Evolutionary conservation across 2,888 invertebrate species (phyloP), one percentile per base, ranked within the genome.

Genomic region (Ypsolopha scabrella): DNA sequence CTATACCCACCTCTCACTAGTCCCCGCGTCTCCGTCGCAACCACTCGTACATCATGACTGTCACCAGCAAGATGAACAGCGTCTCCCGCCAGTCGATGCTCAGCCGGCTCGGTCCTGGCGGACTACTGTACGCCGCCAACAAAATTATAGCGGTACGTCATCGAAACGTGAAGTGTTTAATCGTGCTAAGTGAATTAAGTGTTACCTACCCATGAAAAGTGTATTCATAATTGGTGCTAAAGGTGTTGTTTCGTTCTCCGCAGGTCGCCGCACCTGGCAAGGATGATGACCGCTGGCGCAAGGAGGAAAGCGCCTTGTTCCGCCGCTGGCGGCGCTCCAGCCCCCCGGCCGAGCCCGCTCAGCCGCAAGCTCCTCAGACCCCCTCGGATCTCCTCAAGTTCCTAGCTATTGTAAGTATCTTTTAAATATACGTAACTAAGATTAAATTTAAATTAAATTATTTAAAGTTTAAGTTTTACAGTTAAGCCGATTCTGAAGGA

Each of bases 331-430:
- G 81, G 51, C 80, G 81, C 60, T 67, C 65, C 52, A 60, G 77
- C 44, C 61, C 80, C 11, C 60, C 78, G 48, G 72, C 62, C 49
- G 76, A 72, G 3, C 58, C 67, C 41, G 58, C 70, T 10, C 63
- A 70, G 38, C 62, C 70, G 41, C 64, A 75, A 38, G 59, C 70
- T 45, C 62, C 79, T 7, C 62, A 72, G 1, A 83, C 81, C 63
- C 75, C 87, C 52, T 87, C 87, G 48, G 87, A 87, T 44, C 66
- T 87, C 60, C 88, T 94, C 60, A 93, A 94, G 80, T 92, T 93
- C 74, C 81, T 94, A 75, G 93, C 93, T 66, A 91, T 93, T 88
- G 93, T 93, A 90, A 93, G 93, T 39, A 47, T 43, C 24, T 35
- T 51, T 13, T 0, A 1, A 10, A 36, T 48, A 52, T 13, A 14